Base-by-base conservation (phyloP, 2,888 invertebrate species). In the Hipparchia semele region DNA sequence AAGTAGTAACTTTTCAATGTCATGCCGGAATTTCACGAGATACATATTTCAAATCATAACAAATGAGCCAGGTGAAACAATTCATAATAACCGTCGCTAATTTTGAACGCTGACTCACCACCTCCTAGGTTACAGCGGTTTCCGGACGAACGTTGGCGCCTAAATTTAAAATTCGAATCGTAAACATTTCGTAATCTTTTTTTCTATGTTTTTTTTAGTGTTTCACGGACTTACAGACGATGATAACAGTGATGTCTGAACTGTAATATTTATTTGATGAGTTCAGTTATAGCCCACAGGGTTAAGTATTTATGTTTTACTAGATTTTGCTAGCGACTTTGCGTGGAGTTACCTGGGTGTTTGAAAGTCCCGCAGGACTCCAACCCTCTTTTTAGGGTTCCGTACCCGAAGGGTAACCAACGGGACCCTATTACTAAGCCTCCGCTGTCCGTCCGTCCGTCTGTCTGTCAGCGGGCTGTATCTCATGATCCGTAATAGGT, bases 141-240 rank as follows among this genome's bases (percentile, higher is more conserved):
- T 81, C 82, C 82, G 83, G 82, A 81, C 79, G 59, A 60, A 60
- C 39, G 59, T 60, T 87, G 83, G 85, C 89, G 88, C 88, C 84
- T 81, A 84, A 86, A 84, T 86, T 88, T 89, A 87, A 88, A 87
- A 82, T 83, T 84, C 84, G 88, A 87, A 83, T 82, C 77, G 80
- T 78, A 68, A 73, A 70, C 60, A 61, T 73, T 75, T 75, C 75
- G 75, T 71, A 75, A 75, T 70, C 23, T 71, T 56, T 58, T 56
- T 58, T 58, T 2, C 23, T 13, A 23, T 58, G 23, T 23, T 58
- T 58, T 13, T 13, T 13, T 13, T 13, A 13, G 7, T 49, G 49
- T 49, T 49, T 23, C 23, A 0, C 23, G 23, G 23, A 23, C 23
- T 49, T 8, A 13, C 56, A 23, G 58, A 58, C 8, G 23, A 56